These are phyloP conservation scores for Jacana jacana DNA, from an alignment of 2,113 vertebrate species.

Conservation along the genomic window DNA sequence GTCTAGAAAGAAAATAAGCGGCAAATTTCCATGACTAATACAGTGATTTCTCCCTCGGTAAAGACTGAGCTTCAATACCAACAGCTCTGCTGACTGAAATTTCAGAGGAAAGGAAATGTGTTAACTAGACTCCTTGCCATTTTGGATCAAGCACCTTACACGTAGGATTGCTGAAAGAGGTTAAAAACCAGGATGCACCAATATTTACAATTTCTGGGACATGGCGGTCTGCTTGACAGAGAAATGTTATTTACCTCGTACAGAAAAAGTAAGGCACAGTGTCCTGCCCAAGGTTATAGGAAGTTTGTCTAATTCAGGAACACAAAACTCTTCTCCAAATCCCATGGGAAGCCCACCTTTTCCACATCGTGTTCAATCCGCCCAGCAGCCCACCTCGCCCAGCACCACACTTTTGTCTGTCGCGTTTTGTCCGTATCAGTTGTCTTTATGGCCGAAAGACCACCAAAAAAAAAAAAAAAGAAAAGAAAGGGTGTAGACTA, in stretches of 20 bases:
- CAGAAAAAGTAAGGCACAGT: not conserved
- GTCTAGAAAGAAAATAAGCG: not conserved
- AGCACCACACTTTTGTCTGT: not conserved
- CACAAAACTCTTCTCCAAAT: not conserved
- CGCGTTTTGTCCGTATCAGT: not conserved
- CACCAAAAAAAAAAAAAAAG: too few species aligned
- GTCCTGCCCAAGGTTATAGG: not conserved
- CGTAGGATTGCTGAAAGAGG: not conserved
- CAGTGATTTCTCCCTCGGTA: not conserved
- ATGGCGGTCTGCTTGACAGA: not conserved
- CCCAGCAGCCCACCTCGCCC: not conserved
- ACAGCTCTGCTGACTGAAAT: not conserved
- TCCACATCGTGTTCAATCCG: not conserved
- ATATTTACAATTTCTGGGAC: not conserved
- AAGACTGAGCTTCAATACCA: not conserved
- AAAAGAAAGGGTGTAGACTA: slow-evolving; percentile 13
- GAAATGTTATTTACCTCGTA: not conserved
- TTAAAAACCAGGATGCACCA: not conserved
- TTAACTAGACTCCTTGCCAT: not conserved
- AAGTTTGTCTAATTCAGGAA: not conserved
- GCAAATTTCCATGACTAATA: not conserved
- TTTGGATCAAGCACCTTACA: not conserved
- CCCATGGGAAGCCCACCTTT: not conserved
- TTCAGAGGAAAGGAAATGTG: not conserved
- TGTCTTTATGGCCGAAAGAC: not conserved